These are phyloP conservation scores for Aphis gossypii DNA, from an alignment of 1,140 invertebrate genomes.

Conservation along the genomic window DNA sequence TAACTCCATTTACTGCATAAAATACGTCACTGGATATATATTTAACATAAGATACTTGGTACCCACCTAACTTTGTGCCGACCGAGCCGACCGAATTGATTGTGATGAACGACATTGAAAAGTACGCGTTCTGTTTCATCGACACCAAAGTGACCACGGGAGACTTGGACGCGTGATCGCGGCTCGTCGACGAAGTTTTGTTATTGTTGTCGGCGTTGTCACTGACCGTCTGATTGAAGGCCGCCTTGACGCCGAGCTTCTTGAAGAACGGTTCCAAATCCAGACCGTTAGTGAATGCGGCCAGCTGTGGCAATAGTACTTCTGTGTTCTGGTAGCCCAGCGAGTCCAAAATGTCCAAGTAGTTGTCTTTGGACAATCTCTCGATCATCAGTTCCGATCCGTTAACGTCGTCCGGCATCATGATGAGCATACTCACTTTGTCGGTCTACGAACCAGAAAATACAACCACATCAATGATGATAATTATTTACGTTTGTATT, in stretches of 20 bases:
- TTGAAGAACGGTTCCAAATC: constrained; percentile 62
- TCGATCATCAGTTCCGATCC: constrained; percentile 61
- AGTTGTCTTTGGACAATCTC: constrained; percentile 61
- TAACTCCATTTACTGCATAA: no score
- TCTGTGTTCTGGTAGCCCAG: constrained; percentile 61
- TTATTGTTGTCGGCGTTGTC: background rate
- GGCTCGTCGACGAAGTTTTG: background rate
- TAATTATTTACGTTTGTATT: background rate
- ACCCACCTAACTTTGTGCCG: constrained; percentile 60
- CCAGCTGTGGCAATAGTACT: constrained; percentile 63
- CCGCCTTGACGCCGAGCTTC: constrained; percentile 60
- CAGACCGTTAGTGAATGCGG: constrained; percentile 61
- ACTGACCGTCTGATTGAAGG: constrained; percentile 56
- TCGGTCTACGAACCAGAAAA: constrained; percentile 59
- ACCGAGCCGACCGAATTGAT: constrained; percentile 63
- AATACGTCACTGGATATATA: no score
- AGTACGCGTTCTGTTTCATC: constrained; percentile 63
- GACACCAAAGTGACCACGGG: constrained; percentile 56
- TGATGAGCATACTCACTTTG: constrained; percentile 61
- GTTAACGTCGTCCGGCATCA: constrained; percentile 62
- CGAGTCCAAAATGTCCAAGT: constrained; percentile 59
- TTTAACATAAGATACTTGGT: background rate
- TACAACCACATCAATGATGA: background rate
- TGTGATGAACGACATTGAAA: constrained; percentile 63
- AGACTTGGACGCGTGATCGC: background rate